These are phyloP conservation scores for Plebejus argus DNA, from an alignment of 2,888 invertebrate species.

Conservation along the genomic window DNA sequence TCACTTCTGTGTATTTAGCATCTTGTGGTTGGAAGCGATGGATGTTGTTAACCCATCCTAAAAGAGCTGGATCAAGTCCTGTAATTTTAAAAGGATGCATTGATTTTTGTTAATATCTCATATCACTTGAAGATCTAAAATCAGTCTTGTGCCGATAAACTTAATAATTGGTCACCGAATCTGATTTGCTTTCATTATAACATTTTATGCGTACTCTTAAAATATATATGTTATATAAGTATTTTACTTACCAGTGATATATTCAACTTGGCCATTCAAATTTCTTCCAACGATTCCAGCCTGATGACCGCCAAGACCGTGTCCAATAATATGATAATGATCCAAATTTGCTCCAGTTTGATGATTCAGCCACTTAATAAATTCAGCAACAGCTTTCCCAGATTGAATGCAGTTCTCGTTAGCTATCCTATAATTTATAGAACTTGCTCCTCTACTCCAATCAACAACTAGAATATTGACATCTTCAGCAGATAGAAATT, in stretches of 20 bases:
- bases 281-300: constrained; percentile 61
- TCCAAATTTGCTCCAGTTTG: constrained; percentile 47
- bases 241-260: constrained; percentile 64
- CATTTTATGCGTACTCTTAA: too few species aligned
- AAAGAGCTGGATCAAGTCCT: constrained; percentile 60
- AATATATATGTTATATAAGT: too few species aligned
- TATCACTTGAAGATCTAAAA: too few species aligned
- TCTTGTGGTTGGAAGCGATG: constrained; percentile 56
- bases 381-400: constrained; percentile 55
- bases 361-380: constrained; percentile 59
- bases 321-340: constrained; percentile 61
- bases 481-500: constrained; percentile 57
- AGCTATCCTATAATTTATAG: constrained; percentile 50
- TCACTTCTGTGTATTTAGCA: constrained; percentile 61
- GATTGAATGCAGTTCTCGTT: constrained; percentile 59
- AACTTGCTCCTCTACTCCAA: constrained; percentile 59
- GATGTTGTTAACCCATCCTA: constrained; percentile 61
- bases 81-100: constrained; percentile 36
- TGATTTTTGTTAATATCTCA: not conserved
- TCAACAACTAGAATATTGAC: constrained; percentile 65
- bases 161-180: too few species aligned
- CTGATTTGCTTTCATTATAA: too few species aligned
- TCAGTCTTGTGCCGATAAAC: too few species aligned
- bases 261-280: constrained; percentile 53
- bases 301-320: constrained; percentile 62